A percentile compares a stretch with the other conserved stretches of the same genome.
These are phyloP conservation scores for Loripinus fragilis DNA, from an alignment of 2,888 invertebrate species.

Conservation along the genomic window DNA sequence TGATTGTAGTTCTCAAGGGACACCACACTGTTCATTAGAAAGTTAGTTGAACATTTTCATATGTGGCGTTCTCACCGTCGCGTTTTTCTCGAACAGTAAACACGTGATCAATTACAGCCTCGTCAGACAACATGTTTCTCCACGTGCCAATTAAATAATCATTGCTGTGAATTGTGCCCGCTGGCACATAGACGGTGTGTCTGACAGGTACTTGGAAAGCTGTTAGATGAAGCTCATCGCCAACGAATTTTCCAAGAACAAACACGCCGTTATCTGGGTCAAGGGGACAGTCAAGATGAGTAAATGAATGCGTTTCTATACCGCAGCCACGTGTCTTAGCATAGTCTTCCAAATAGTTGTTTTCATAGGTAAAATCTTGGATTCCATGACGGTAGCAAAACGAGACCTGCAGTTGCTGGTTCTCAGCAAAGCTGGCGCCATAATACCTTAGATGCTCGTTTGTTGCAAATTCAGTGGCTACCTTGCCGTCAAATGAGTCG, in stretches of 20 bases:
- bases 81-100: not conserved
- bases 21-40: conserved; percentile 1
- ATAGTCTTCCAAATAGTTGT: conserved; percentile 57
- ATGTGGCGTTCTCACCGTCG: not conserved
- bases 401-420: conserved; percentile 48
- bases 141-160: conserved; percentile 63
- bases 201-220: conserved; percentile 30
- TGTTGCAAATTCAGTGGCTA: conserved; percentile 56
- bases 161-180: conserved; percentile 52
- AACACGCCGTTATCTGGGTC: conserved; percentile 55
- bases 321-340: conserved; percentile 50
- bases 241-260: conserved; percentile 51
- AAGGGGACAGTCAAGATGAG: conserved; percentile 64
- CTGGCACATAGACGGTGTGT: conserved; percentile 55
- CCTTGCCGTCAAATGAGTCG: conserved; percentile 41
- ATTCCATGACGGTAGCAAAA: conserved; percentile 58
- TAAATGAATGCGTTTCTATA: conserved; percentile 61
- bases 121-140: conserved; percentile 65
- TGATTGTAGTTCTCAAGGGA: no score
- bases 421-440: conserved; percentile 56
- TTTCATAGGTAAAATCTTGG: conserved; percentile 64
- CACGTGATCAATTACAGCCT: conserved; percentile 63
- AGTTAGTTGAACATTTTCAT: conserved; percentile 9
- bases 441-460: conserved; percentile 58
- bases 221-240: conserved; percentile 43